Percentiles rank a stretch among this genome's conserved stretches.
Conservation (phyloP, 2,113 vertebrate species). For the Gopherus evgoodei region DNA sequence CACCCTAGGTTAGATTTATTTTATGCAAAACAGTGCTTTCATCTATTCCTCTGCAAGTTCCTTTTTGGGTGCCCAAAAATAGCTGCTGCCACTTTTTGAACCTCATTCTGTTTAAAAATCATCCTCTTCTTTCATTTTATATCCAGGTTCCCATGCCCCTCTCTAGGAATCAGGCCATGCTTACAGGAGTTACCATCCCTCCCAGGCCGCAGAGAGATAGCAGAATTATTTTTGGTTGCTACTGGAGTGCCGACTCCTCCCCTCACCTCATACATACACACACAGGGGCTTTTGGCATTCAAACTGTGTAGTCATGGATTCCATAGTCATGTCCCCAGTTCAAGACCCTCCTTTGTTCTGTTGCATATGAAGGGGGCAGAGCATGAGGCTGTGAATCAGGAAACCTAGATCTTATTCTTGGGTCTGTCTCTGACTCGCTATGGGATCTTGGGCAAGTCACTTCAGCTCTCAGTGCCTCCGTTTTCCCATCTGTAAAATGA, state of each 20-base stretch:
- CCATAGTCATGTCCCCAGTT: neutral
- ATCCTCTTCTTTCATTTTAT: neutral
- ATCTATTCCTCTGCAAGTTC: neutral
- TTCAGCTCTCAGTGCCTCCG: neutral
- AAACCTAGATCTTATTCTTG: neutral
- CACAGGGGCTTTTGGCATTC: neutral
- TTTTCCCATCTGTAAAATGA: rapidly evolving
- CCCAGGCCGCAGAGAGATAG: neutral
- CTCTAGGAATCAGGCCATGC: neutral
- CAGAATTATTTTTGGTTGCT: neutral
- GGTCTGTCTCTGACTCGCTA: neutral
- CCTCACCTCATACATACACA: neutral
- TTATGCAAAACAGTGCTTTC: neutral
- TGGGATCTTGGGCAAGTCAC: rapidly evolving
- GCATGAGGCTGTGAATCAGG: rapidly evolving
- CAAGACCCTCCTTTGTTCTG: neutral
- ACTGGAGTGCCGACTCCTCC: neutral
- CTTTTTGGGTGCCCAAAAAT: neutral
- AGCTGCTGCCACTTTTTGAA: neutral
- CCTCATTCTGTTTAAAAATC: neutral
- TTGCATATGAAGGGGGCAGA: neutral
- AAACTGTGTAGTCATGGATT: neutral
- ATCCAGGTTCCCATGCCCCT: neutral
- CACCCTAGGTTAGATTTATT: neutral
- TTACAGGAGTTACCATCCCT: neutral